Percentiles rank a stretch among this genome's conserved stretches.
Evolutionary conservation across 2,797 vertebrate genomes (phyloP).

Genomic region (Arrhamphus sclerolepis): DNA sequence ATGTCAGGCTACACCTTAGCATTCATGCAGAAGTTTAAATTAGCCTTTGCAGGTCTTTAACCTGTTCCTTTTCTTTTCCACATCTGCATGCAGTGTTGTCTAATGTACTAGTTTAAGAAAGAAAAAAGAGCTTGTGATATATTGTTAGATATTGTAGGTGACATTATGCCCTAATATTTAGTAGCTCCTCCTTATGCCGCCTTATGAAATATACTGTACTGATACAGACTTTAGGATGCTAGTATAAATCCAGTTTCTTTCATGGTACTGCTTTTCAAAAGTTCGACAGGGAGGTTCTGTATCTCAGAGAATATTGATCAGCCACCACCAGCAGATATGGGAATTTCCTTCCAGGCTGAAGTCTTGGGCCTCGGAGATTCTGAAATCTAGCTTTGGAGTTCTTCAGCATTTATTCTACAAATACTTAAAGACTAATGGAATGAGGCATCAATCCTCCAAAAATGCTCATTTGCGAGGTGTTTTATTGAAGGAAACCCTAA

Average conservation of each 20-base stretch:
- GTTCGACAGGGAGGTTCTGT: conserved; percentile 20
- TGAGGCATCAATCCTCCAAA: not conserved
- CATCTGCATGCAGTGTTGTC: no score
- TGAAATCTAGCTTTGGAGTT: not conserved
- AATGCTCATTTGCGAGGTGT: not conserved
- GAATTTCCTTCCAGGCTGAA: conserved; percentile 49
- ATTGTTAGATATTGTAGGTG: no score
- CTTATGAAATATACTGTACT: no score
- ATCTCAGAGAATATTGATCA: conserved; percentile 48
- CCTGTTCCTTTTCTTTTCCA: no score
- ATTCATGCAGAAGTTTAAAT: no score
- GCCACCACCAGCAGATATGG: conserved; percentile 37
- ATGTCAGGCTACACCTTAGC: no score
- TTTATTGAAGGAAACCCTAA: not conserved
- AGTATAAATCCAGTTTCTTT: conserved; percentile 23
- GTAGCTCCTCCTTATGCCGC: no score
- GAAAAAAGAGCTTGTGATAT: no score
- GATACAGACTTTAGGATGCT: no score
- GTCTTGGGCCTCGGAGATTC: conserved; percentile 14
- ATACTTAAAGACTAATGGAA: not conserved
- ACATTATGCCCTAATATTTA: no score
- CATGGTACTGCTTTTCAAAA: conserved; percentile 12
- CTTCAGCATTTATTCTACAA: not conserved
- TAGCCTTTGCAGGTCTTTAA: no score
- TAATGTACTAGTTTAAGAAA: no score